Conservation (phyloP, 2,113 vertebrate genomes). For the Menidia beryllina region DNA sequence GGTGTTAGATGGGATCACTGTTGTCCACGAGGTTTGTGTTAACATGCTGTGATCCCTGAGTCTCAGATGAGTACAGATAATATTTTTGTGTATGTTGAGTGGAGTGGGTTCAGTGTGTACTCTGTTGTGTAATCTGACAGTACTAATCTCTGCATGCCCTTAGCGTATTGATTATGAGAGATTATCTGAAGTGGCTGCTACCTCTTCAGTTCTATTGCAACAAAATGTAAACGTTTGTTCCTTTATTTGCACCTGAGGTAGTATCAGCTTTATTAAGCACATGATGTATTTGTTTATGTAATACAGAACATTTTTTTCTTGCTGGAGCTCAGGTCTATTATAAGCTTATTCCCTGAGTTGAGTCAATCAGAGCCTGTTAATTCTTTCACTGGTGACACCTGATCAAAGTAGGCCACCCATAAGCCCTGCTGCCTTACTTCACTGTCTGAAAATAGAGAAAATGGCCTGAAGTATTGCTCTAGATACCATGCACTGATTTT, state of each 20-base stretch:
- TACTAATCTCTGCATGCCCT: conserved; percentile 16
- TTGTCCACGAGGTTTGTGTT: conserved; percentile 4
- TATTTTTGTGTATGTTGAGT: conserved; percentile 20
- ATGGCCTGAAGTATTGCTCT: conserved; percentile 39
- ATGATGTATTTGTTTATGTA: neutral
- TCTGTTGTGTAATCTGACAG: conserved; percentile 11
- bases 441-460: conserved; percentile 67
- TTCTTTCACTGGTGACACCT: conserved; percentile 66
- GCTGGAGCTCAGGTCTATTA: conserved; percentile 53
- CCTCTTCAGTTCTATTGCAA: neutral
- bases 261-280: conserved; percentile 4
- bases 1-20: neutral
- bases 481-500: conserved; percentile 40
- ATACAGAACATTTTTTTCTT: conserved; percentile 18
- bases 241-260: neutral
- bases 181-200: neutral
- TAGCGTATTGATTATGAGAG: conserved; percentile 4
- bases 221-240: neutral
- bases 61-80: conserved; percentile 10
- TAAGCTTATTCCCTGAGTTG: conserved; percentile 54
- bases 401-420: conserved; percentile 75
- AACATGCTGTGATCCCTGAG: conserved; percentile 10
- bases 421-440: conserved; percentile 59
- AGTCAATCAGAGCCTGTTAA: conserved; percentile 61
- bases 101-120: conserved; percentile 20